Evolutionary conservation across 2,797 vertebrate species (phyloP).

Genomic region (Cyprinodon diabolis): DNA sequence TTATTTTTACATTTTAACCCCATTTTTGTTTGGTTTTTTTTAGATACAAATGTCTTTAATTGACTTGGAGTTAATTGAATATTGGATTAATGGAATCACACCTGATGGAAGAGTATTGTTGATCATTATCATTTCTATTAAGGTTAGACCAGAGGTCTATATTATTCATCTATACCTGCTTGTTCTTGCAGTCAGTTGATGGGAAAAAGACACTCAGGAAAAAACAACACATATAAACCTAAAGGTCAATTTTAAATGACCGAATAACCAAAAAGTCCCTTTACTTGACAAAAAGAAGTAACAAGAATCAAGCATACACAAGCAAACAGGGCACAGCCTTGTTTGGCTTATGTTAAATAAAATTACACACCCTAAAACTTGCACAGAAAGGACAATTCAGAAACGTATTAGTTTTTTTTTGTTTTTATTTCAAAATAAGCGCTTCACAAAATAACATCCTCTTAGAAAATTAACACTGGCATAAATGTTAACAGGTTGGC

Average conservation of each 20-base stretch:
- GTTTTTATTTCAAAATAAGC: slow-evolving; percentile 9
- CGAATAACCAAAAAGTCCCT: neutral
- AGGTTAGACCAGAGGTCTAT: neutral
- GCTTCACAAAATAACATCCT: slow-evolving; percentile 17
- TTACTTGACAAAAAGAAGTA: neutral
- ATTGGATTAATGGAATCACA: neutral
- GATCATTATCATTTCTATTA: neutral
- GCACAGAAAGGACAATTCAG: neutral
- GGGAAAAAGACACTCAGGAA: neutral
- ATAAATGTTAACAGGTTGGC: neutral
- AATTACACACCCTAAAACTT: neutral
- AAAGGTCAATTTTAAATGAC: neutral
- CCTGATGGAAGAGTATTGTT: neutral
- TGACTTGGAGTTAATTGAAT: neutral
- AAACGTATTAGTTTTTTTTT: neutral
- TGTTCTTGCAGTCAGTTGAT: no score
- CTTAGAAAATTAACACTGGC: slow-evolving; percentile 20
- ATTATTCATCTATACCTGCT: no score
- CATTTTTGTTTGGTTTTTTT: no score
- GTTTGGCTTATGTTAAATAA: no score
- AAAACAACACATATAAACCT: neutral
- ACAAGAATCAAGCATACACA: no score
- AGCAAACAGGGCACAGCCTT: no score
- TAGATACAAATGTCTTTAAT: neutral
- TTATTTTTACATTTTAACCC: neutral